phyloP scores from a whole-genome alignment of 2,797 vertebrate species.

The Sciaenops ocellatus region DNA sequence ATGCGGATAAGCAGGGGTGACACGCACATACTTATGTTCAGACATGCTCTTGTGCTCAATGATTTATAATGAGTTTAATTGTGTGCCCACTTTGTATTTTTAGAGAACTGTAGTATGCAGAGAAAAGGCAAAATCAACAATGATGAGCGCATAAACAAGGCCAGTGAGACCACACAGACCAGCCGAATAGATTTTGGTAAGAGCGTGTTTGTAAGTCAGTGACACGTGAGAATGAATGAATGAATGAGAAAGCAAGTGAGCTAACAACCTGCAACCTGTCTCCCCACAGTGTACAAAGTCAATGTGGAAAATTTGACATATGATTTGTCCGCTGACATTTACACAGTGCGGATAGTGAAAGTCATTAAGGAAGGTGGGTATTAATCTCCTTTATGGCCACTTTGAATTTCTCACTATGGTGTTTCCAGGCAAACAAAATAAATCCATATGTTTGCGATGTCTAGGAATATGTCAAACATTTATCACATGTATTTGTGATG shows the following conservation, averaged over 20 bases:
- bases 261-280: not conserved
- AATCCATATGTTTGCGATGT: not conserved
- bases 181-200: not conserved
- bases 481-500: too few species aligned
- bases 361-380: not conserved
- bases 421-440: not conserved
- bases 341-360: not conserved
- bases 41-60: not conserved
- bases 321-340: not conserved
- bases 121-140: not conserved
- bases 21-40: not conserved
- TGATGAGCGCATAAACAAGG: not conserved
- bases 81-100: not conserved
- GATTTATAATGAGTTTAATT: not conserved
- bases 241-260: not conserved
- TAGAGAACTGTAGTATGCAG: not conserved
- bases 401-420: not conserved
- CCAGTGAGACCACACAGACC: not conserved
- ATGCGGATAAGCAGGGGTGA: too few species aligned
- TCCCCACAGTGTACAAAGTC: slow-evolving; percentile 5
- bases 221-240: not conserved
- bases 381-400: not conserved
- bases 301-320: not conserved
- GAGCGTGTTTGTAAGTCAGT: not conserved
- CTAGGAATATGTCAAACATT: not conserved